Evolutionary conservation across 2,113 vertebrate genomes (phyloP).

Genomic region (Uria aalge): DNA sequence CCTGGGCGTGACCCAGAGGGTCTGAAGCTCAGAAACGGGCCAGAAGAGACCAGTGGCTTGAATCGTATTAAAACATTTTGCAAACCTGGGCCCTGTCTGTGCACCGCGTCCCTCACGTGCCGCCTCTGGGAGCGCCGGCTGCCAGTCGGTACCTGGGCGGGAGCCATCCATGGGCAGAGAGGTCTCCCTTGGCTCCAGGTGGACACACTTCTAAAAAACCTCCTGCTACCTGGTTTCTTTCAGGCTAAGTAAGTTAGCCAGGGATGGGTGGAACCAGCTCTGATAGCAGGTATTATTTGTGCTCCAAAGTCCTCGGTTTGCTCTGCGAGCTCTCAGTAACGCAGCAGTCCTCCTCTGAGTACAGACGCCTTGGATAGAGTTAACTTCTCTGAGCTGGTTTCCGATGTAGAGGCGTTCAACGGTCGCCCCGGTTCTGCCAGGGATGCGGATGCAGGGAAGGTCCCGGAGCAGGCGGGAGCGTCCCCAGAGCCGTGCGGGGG

Average conservation of each 20-base stretch:
- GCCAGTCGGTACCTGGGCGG: neutral
- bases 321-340: neutral
- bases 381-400: neutral
- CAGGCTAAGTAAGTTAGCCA: neutral
- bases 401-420: fast-evolving
- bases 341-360: neutral
- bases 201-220: neutral
- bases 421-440: neutral
- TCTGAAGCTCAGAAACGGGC: neutral
- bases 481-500: neutral
- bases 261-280: neutral
- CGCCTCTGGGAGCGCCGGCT: neutral
- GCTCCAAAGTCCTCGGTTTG: neutral
- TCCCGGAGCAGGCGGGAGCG: fast-evolving
- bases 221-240: neutral
- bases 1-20: neutral
- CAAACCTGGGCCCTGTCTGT: neutral
- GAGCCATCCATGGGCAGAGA: neutral
- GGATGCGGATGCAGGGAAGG: neutral
- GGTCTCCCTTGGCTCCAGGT: neutral
- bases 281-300: neutral
- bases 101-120: fast-evolving
- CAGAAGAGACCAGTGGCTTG: neutral
- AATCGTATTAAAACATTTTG: fast-evolving
- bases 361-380: neutral